Base-by-base conservation (phyloP, 1,140 invertebrate genomes). In the Aphelinus atriplicis region DNA sequence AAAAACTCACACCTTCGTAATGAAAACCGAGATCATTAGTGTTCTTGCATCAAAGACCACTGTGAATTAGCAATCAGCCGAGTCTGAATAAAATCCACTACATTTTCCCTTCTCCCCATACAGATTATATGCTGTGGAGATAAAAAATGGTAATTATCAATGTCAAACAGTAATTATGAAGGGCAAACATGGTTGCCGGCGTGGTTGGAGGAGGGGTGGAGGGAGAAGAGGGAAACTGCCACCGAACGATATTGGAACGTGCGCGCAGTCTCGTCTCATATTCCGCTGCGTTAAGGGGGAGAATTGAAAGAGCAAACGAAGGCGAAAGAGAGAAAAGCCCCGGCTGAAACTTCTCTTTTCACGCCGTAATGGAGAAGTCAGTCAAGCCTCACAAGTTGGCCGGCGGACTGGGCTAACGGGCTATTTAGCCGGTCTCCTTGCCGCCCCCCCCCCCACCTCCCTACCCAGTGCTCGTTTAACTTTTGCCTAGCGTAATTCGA, bases 341-440 rank as follows among this genome's bases (percentile, higher is more conserved):
- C 51, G 51, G 7, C 69, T 71, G 57, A 65, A 72, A 72, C 51
- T 64, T 57, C 6, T 47, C 60, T 57, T 56, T 72, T 72, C 68
- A 73, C 60, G 43, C 46, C 48, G 71, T 84, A 83, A 81, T 80
- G 80, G 80, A 79, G 77, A 78, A 84, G 80, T 81, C 79, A 82
- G 80, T 82, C 78, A 78, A 82, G 75, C 76, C 73, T 78, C 53
- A 73, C 70, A 79, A 81, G 76, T 83, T 81, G 81, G 77, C 79
- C 78, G 26, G 77, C 77, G 75, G 64, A 46, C 57, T 48, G 77
- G 66, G 70, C 71, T 77, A 78, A 80, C 75, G 72, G 77, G 63
- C 71, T 80, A 82, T 81, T 82, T 81, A 78, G 73, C 73, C 53
- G 68, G 73, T 72, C 71, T 58, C 43, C 26, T 26, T 26, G 26